These are phyloP conservation scores for Gobionotothen gibberifrons DNA, from an alignment of 2,797 vertebrate genomes.

Conservation along the genomic window DNA sequence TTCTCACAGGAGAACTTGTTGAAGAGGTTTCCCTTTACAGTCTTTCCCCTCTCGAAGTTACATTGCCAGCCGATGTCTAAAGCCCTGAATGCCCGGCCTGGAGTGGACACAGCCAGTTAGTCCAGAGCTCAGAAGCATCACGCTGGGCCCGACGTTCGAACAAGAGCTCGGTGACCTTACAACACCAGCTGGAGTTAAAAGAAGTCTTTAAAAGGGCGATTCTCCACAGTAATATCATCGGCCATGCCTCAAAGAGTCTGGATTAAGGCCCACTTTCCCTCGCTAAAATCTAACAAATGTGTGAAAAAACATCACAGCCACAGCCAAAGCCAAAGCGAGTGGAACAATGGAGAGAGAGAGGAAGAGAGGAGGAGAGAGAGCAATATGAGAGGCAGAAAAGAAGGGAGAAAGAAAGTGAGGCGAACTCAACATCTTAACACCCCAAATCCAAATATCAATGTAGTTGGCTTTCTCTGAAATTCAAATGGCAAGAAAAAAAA, in stretches of 20 bases:
- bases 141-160: slow-evolving; percentile 50
- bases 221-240: slow-evolving; percentile 71
- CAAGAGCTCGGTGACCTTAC: slow-evolving; percentile 69
- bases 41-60: slow-evolving; percentile 22
- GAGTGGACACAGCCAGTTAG: slow-evolving; percentile 61
- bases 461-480: slow-evolving; percentile 84
- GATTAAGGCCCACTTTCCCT: slow-evolving; percentile 67
- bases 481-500: slow-evolving; percentile 77
- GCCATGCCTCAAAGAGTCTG: slow-evolving; percentile 68
- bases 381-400: slow-evolving; percentile 24
- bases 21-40: slow-evolving; percentile 23
- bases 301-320: slow-evolving; percentile 67
- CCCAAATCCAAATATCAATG: slow-evolving; percentile 68
- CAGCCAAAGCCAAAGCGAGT: slow-evolving; percentile 52
- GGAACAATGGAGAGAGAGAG: slow-evolving; percentile 35
- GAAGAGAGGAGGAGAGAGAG: slow-evolving; percentile 1
- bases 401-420: slow-evolving; percentile 45
- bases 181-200: slow-evolving; percentile 68
- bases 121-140: slow-evolving; percentile 49
- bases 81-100: slow-evolving; percentile 38
- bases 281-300: slow-evolving; percentile 69
- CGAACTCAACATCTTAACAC: slow-evolving; percentile 58
- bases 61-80: slow-evolving; percentile 23
- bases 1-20: slow-evolving; percentile 27
- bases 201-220: slow-evolving; percentile 69